Evolutionary conservation across 2,113 vertebrate species (phyloP).

Genomic region (Ciconia boyciana): DNA sequence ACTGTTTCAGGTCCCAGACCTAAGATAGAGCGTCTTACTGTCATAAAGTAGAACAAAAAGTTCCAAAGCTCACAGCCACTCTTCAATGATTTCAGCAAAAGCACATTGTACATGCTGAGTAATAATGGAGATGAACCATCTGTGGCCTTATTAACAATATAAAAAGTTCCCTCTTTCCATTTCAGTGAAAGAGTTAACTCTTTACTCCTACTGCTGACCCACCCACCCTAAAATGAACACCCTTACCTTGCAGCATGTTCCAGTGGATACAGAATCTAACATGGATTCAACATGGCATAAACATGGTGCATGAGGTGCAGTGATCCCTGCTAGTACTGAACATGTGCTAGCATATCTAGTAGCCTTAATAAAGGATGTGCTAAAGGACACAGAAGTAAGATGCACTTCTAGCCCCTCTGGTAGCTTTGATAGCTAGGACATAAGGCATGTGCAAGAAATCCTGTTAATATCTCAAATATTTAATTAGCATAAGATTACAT

Average conservation of each 20-base stretch:
- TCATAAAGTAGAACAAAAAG: background rate
- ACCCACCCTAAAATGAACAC: background rate
- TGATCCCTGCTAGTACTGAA: background rate
- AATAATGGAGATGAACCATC: background rate
- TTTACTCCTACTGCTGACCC: background rate
- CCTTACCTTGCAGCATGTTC: background rate
- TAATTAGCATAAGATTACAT: background rate
- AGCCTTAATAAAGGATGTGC: background rate
- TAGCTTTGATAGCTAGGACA: background rate
- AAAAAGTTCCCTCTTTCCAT: background rate
- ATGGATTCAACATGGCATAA: rapidly evolving
- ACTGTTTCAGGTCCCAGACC: background rate
- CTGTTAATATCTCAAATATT: background rate
- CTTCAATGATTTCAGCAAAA: background rate
- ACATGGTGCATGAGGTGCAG: rapidly evolving
- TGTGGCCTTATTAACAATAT: background rate
- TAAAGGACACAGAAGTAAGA: background rate
- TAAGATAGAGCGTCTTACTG: background rate
- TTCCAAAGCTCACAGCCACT: background rate
- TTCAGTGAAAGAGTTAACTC: background rate
- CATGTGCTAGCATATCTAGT: rapidly evolving
- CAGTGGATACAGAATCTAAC: too few relatives aligned
- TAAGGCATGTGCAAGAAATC: background rate
- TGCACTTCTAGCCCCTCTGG: too few relatives aligned
- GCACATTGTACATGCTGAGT: rapidly evolving